Percentiles rank a stretch among this genome's conserved stretches.
Conservation (phyloP, 2,113 vertebrate species). For the Ceyx cyanopectus region DNA sequence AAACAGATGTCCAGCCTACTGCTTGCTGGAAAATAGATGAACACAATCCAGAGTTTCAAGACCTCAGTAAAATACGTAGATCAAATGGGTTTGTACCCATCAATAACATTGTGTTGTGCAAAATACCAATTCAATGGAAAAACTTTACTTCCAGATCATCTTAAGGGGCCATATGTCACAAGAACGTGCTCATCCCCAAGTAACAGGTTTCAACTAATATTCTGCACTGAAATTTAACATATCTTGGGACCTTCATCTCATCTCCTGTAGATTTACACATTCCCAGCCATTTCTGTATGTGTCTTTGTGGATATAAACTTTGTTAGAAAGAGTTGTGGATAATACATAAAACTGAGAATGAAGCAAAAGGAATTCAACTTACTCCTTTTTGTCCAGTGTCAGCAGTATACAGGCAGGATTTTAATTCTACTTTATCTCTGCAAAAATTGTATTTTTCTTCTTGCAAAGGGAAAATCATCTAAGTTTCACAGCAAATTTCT, state of each 20-base stretch:
- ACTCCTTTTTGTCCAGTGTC: neutral
- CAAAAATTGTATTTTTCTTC: neutral
- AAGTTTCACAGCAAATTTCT: neutral
- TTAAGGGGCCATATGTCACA: neutral
- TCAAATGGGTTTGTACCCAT: conserved; percentile 25
- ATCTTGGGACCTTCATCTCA: neutral
- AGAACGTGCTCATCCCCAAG: neutral
- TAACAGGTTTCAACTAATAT: neutral
- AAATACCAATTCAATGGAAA: conserved; percentile 20
- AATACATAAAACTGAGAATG: neutral
- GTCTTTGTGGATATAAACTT: neutral
- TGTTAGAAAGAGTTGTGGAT: neutral
- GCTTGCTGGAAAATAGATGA: conserved; percentile 70
- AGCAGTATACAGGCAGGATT: neutral
- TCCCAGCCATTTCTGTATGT: neutral
- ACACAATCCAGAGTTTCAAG: conserved; percentile 59
- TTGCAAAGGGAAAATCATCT: neutral
- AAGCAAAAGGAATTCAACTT: neutral
- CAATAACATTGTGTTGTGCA: neutral
- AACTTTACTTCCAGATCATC: conserved; percentile 1
- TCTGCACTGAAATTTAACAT: neutral
- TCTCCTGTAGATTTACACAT: neutral
- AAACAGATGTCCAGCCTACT: conserved; percentile 64
- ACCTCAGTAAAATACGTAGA: conserved; percentile 49
- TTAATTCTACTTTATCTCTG: neutral